Base-by-base conservation (phyloP, 2,797 vertebrate species). In the Sebastes diaconus region DNA sequence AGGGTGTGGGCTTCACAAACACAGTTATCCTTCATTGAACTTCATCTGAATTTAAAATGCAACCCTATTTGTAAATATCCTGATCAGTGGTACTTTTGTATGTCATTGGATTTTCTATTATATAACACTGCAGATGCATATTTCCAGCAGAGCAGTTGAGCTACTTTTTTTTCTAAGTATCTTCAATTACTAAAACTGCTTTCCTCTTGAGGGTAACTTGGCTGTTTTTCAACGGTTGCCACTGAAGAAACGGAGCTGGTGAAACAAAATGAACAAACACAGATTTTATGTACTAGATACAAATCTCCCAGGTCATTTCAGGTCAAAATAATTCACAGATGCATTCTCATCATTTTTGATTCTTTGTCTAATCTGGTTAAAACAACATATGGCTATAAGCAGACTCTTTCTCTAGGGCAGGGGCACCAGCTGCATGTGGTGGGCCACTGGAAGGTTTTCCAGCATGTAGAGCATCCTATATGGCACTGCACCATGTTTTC, bases 171-270 rank as follows among this genome's bases (percentile, higher is more conserved):
- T 61, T 54, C 27, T 8, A 54, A 68, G 65, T 58, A 32, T 54
- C 50, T 79, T 86, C 20, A 65, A 71, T 87, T 73, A 78, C 73
- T 84, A 16, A 65, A 73, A 69, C 6, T 1, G 16, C 52, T 59
- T 59, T 50, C 34, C 78, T 81, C 68, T 77, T 25, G 63, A 61
- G 60, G 32, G 50, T 8, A 34, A 55, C 24, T 42, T 29, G 52
- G 10, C 52, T 22, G n/a, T 54, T 29, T 77, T 59, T 73, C 13
- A 60, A 11, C 34, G 25, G 46, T n/a, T 69, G 6, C n/a, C 6
- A n/a, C 60, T 63, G 20, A 72, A 42, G 12, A 3, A 39, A 32
- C 2, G 36, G 32, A 63, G 74, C 22, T 46, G 34, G 14, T 57
- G 14, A 75, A 71, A 73, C 30, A 72, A 73, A 8, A 66, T 4